A percentile compares a stretch with the other conserved stretches of the same genome.
These are phyloP conservation scores for Dicyrtomina minuta DNA, from an alignment of 2,888 invertebrate species.

Conservation along the genomic window DNA sequence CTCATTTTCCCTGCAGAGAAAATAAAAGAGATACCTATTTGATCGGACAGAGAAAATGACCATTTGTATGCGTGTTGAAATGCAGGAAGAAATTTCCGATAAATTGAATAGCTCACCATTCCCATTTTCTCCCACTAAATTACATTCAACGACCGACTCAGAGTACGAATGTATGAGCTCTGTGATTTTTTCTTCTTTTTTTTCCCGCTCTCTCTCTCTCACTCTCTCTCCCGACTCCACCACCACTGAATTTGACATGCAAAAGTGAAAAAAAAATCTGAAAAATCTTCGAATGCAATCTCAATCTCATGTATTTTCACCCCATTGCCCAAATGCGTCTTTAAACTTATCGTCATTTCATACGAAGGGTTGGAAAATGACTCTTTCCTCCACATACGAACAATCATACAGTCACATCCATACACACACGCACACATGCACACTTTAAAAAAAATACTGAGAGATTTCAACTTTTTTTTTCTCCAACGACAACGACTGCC, in stretches of 20 bases:
- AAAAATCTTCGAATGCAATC: conserved; percentile 16
- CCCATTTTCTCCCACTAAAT: no score
- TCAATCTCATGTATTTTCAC: conserved; percentile 34
- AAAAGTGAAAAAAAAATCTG: conserved; percentile 21
- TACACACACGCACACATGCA: no score
- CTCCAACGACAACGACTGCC: not conserved
- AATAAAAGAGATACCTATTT: no score
- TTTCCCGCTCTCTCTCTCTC: no score
- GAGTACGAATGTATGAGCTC: not conserved
- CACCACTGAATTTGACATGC: conserved; percentile 27
- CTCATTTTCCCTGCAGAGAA: no score
- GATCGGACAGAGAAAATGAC: no score
- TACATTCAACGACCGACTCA: not conserved
- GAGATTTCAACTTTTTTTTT: conserved; percentile 19
- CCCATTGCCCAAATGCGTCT: conserved; percentile 38
- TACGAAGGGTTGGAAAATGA: conserved; percentile 27
- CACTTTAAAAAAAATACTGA: conserved; percentile 25
- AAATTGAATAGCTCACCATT: no score
- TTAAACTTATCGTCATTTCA: conserved; percentile 35
- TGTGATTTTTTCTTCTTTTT: no score
- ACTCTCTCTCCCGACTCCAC: no score
- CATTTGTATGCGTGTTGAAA: no score
- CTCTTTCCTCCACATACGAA: conserved; percentile 17
- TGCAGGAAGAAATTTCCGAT: no score
- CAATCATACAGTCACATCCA: no score